These are phyloP conservation scores for Aldabrachelys gigantea DNA, from an alignment of 2,113 vertebrate genomes.

Conservation along the genomic window DNA sequence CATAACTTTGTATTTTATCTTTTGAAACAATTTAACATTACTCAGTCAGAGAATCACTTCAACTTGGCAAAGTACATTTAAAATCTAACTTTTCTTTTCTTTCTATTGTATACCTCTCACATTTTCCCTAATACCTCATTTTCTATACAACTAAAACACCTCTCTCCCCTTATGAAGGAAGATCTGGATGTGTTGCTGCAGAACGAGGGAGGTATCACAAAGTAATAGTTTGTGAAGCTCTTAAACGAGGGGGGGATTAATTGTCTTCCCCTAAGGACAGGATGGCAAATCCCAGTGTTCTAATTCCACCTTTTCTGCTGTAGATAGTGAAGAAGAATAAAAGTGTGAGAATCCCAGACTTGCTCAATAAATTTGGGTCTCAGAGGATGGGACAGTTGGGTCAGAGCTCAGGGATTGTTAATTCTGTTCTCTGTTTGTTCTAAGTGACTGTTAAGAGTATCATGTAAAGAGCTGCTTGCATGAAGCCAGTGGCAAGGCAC, in stretches of 20 bases:
- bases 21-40: not conserved
- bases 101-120: not conserved
- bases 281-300: not conserved
- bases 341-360: not conserved
- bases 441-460: not conserved
- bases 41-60: not conserved
- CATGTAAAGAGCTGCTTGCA: not conserved
- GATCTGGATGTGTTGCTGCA: not conserved
- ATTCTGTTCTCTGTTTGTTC: not conserved
- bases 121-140: not conserved
- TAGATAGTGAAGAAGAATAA: not conserved
- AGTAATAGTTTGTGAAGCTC: not conserved
- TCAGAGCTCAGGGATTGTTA: not conserved
- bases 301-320: not conserved
- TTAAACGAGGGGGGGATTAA: not conserved
- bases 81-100: not conserved
- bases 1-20: not conserved
- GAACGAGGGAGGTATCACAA: not conserved
- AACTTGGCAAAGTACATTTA: not conserved
- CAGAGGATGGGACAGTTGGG: not conserved
- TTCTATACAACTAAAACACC: not conserved
- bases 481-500: not conserved
- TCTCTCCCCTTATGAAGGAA: not conserved
- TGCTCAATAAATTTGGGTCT: not conserved
- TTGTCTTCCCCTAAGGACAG: too few species aligned